phyloP scores from a whole-genome alignment of 1,140 invertebrate genomes.

The Geopemphigus sp. region DNA sequence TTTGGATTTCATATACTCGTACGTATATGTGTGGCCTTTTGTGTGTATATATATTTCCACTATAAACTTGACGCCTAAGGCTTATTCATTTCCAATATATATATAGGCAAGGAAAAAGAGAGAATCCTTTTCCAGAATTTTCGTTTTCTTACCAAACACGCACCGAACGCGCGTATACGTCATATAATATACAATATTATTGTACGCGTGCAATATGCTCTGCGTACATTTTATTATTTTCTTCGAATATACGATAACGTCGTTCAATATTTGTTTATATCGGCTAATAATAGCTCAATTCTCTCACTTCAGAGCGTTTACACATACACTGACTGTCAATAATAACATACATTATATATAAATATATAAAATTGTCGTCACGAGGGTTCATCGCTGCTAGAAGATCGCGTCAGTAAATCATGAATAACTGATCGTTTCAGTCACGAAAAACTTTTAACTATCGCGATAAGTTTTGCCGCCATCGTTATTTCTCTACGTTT shows the following conservation, averaged over 20 bases:
- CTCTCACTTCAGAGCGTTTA: neutral
- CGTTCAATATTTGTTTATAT: constrained; percentile 16
- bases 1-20: neutral
- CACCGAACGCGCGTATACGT: neutral
- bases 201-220: neutral
- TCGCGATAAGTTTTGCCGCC: too few relatives aligned
- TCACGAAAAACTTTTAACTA: too few relatives aligned
- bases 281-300: neutral
- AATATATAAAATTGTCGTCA: neutral
- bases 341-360: neutral
- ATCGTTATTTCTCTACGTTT: too few relatives aligned
- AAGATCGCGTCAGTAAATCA: too few relatives aligned
- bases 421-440: too few relatives aligned
- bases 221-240: neutral
- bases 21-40: neutral
- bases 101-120: neutral
- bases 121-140: neutral
- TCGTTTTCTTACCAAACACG: neutral
- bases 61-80: neutral
- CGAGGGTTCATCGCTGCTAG: neutral
- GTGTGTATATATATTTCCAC: neutral
- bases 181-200: too few relatives aligned
- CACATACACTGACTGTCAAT: too few relatives aligned
- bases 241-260: neutral
- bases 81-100: neutral